Conservation (phyloP, 2,113 vertebrate species). For the Archocentrus centrarchus region DNA sequence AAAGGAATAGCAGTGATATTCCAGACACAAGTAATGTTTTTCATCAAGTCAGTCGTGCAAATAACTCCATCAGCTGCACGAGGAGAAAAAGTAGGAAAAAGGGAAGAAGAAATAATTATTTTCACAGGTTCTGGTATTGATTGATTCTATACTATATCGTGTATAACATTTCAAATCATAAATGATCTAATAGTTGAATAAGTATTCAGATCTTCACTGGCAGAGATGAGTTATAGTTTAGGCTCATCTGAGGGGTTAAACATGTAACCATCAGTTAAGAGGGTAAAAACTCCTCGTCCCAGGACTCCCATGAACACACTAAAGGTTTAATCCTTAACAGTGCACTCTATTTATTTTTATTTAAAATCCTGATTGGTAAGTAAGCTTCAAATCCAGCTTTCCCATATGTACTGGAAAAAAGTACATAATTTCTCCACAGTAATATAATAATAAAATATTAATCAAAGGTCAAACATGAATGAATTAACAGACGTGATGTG, state of each 20-base stretch:
- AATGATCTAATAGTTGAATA: background rate
- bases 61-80: background rate
- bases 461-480: background rate
- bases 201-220: background rate
- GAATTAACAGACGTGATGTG: background rate
- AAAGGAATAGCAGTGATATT: slow-evolving; percentile 17
- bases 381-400: background rate
- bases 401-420: background rate
- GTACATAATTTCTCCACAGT: background rate
- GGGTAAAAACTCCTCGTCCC: too few relatives aligned
- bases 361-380: background rate
- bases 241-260: background rate
- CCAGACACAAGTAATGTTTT: slow-evolving; percentile 48
- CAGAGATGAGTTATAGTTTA: background rate
- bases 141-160: background rate
- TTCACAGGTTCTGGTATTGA: background rate
- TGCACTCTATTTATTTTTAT: background rate
- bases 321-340: background rate
- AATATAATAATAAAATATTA: background rate
- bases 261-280: too few relatives aligned
- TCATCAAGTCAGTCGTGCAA: slow-evolving; percentile 45
- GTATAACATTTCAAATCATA: background rate
- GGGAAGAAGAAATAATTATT: background rate
- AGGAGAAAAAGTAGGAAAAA: background rate
- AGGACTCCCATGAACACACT: background rate